Percentiles rank a stretch among this genome's conserved stretches.
Conservation (phyloP, 2,113 vertebrate genomes). For the Esox niger region DNA sequence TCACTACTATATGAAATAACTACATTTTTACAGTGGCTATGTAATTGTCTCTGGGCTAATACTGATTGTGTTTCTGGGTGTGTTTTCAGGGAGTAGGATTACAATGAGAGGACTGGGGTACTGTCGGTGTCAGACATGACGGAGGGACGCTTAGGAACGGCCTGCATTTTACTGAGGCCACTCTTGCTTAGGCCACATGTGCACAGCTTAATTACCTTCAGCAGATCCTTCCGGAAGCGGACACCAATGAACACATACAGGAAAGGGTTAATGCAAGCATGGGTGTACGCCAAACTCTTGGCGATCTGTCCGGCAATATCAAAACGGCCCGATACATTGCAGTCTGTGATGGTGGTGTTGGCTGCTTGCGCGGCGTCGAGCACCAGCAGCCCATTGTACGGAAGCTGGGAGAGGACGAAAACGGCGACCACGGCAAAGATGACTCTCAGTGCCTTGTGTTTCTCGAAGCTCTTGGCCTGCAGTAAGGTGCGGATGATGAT, state of each 20-base stretch:
- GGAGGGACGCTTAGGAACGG: conserved; percentile 70
- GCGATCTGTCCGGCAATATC: conserved; percentile 79
- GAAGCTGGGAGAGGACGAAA: conserved; percentile 86
- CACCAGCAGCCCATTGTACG: conserved; percentile 77
- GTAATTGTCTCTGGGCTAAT: background rate
- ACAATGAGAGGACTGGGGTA: conserved; percentile 72
- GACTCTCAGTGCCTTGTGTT: conserved; percentile 85
- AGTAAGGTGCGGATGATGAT: conserved; percentile 82
- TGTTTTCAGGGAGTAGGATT: conserved; percentile 22
- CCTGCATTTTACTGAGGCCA: conserved; percentile 50
- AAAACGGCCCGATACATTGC: conserved; percentile 48
- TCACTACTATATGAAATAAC: too few species aligned
- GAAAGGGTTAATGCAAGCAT: conserved; percentile 87
- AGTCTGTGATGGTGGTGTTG: conserved; percentile 55
- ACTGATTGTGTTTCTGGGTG: background rate
- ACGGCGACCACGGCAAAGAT: conserved; percentile 76
- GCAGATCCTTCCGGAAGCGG: conserved; percentile 78
- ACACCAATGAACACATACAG: conserved; percentile 86
- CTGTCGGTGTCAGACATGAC: conserved; percentile 75
- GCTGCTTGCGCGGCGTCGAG: conserved; percentile 70
- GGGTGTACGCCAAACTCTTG: conserved; percentile 81
- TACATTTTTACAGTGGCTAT: too few species aligned
- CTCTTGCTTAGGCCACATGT: conserved; percentile 43
- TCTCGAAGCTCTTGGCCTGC: conserved; percentile 81
- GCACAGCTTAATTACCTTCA: conserved; percentile 61